Conservation (phyloP, 2,888 invertebrate species). For the Panzeria rudis region DNA sequence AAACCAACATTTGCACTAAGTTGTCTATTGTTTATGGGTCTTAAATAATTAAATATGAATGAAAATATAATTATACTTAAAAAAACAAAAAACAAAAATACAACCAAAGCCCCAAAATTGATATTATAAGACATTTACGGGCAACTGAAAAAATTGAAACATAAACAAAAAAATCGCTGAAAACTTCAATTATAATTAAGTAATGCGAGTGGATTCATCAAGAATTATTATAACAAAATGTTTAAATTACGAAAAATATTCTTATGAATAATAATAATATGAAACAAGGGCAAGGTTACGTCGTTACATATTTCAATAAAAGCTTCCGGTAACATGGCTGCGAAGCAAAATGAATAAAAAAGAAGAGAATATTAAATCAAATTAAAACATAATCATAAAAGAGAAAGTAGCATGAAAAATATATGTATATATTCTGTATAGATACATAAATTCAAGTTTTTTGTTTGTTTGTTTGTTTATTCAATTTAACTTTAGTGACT, state of each 20-base stretch:
- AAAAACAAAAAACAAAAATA: background rate
- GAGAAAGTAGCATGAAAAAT: constrained; percentile 24
- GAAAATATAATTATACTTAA: constrained; percentile 42
- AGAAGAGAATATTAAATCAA: constrained; percentile 15
- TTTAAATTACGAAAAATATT: constrained; percentile 39
- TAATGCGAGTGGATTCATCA: constrained; percentile 44
- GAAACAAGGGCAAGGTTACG: constrained; percentile 67
- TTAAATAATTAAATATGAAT: constrained; percentile 65
- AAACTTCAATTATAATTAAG: constrained; percentile 26
- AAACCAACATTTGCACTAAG: constrained; percentile 2
- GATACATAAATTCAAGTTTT: background rate
- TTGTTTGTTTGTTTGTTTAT: background rate
- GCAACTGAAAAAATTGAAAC: constrained; percentile 17
- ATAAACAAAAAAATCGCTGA: constrained; percentile 12
- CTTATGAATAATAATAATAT: constrained; percentile 33
- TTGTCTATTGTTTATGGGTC: constrained; percentile 1
- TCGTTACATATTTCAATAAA: constrained; percentile 49
- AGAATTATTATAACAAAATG: constrained; percentile 54
- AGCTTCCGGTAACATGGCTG: constrained; percentile 46
- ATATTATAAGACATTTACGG: constrained; percentile 9
- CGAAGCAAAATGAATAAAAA: constrained; percentile 11
- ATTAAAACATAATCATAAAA: constrained; percentile 13
- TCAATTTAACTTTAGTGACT: background rate
- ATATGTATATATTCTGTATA: background rate
- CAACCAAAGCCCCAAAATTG: constrained; percentile 25